Evolutionary conservation across 2,888 invertebrate genomes (phyloP).

Genomic region (Eupithecia tripunctaria): DNA sequence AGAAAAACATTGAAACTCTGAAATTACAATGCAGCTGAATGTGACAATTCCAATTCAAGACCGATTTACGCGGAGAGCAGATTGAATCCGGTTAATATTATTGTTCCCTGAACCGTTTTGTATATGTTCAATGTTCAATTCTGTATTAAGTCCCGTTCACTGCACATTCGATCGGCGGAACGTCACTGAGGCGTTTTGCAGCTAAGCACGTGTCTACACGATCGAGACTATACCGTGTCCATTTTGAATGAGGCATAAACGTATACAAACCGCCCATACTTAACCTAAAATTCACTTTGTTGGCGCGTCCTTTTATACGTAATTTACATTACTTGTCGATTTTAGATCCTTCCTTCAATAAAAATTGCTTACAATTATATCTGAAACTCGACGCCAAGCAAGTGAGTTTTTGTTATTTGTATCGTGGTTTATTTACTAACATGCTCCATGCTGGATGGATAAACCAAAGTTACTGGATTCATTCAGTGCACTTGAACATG

Average conservation of each 20-base stretch:
- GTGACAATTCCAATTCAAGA: not conserved
- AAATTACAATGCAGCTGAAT: not conserved
- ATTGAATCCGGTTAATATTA: not conserved
- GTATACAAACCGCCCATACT: no score
- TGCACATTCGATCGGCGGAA: not conserved
- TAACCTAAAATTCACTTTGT: no score
- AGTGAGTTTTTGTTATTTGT: no score
- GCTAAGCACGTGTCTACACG: not conserved
- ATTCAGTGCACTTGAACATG: not conserved
- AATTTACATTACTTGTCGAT: no score
- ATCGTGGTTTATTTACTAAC: no score
- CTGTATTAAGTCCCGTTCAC: not conserved
- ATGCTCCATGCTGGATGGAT: no score
- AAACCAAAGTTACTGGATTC: not conserved
- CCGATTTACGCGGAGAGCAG: not conserved
- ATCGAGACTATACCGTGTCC: no score
- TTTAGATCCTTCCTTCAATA: no score
- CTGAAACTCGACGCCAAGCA: no score
- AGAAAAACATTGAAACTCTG: not conserved
- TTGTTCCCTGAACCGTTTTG: not conserved
- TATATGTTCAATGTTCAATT: not conserved
- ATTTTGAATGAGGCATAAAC: no score
- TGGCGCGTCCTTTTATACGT: no score
- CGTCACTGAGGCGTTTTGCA: not conserved
- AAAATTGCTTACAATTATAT: no score